A percentile compares a stretch with the other conserved stretches of the same genome.
These are phyloP conservation scores for Auanema freiburgensis DNA, from an alignment of 2,888 invertebrate species.

Conservation along the genomic window DNA sequence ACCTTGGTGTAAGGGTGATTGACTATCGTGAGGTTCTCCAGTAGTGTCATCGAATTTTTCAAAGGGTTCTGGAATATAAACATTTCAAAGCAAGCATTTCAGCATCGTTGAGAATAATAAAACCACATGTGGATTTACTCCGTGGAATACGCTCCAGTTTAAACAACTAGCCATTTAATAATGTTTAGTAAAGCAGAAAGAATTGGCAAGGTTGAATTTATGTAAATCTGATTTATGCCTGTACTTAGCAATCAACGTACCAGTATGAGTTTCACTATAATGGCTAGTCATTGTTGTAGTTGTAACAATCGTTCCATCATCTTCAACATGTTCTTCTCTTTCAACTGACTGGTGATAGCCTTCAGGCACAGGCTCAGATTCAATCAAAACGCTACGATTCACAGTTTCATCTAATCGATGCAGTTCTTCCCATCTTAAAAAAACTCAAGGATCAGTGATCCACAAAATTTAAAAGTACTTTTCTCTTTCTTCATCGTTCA, in stretches of 20 bases:
- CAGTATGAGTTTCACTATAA: constrained; percentile 24
- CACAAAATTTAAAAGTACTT: constrained; percentile 33
- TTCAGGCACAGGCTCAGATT: constrained; percentile 21
- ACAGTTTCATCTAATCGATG: constrained; percentile 29
- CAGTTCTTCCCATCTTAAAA: constrained; percentile 41
- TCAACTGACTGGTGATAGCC: constrained; percentile 30
- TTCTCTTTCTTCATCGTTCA: constrained; percentile 53
- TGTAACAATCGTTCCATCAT: constrained; percentile 48
- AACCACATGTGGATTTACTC: constrained; percentile 10
- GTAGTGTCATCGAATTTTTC: constrained; percentile 6
- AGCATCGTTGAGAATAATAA: too few species aligned
- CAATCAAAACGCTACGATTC: constrained; percentile 11
- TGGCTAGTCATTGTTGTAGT: constrained; percentile 45
- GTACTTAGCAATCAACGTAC: constrained; percentile 2
- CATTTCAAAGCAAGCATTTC: too few species aligned
- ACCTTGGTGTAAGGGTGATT: constrained; percentile 11
- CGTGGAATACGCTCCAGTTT: constrained; percentile 11
- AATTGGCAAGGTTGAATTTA: neutral
- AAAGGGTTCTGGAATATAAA: too few species aligned
- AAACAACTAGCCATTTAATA: constrained; percentile 3
- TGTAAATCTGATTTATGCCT: neutral
- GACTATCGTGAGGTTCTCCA: constrained; percentile 6
- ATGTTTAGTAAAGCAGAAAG: neutral
- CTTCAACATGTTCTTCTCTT: constrained; percentile 39
- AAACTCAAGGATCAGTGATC: neutral